Base-by-base conservation (phyloP, 1,140 invertebrate genomes). In the Nomia melanderi region DNA sequence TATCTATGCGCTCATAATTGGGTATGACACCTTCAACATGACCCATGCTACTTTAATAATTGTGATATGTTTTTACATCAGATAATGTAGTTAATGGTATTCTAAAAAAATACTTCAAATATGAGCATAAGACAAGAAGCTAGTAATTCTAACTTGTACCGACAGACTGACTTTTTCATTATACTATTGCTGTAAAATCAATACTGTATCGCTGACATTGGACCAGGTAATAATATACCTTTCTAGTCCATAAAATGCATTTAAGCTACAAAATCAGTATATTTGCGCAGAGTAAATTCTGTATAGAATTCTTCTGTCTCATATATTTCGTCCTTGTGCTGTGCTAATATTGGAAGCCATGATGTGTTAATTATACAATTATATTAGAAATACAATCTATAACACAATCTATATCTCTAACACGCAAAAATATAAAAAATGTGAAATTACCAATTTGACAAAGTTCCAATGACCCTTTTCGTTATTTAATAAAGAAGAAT, bases 61-160 rank as follows among this genome's bases (percentile, higher is more conserved):
- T 6, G 9, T 74, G 71, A 74, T 74, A 74, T 74, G 71, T 74
- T 66, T 23, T 72, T 72, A 72, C 17, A 6, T 44, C 25, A 14
- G 57, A 72, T 9, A 63, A 53, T 41, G 20, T 59, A 50, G 25
- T 31, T 73, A 64, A 64, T 25, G 9, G 3, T 64, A 6, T 33
- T 11, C 11, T 39, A 27, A 65, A 53, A 74, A 74, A 66, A 56
- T 41, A 66, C 54, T 31, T 47, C 20, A 14, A 56, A 36, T 54
- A 17, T 73, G 29, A 73, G 33, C 59, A 9, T 74, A 41, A 54
- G 44, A 31, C 17, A 14, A 64, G 27, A 39, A 73, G 12, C 39
- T 39, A 17, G n/a, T 53, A 36, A 63, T 17, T 36, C 57, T 63
- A 39, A 57, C 50, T 36, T 50, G 23, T 59, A 33, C 29, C 31